phyloP scores from a whole-genome alignment of 2,113 vertebrate genomes.

The Chlamydotis undulata region DNA sequence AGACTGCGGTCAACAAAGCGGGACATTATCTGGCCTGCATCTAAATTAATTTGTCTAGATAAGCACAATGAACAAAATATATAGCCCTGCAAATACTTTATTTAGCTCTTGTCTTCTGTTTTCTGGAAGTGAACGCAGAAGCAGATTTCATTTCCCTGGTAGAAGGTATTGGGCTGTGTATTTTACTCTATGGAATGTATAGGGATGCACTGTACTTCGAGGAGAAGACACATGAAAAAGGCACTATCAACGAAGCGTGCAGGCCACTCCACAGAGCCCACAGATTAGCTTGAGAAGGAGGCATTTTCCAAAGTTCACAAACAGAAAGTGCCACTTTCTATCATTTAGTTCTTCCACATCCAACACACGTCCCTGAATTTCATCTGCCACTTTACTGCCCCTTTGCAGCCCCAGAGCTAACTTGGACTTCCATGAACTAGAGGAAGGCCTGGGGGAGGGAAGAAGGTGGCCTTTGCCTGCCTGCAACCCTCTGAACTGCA shows the following conservation, averaged over 20 bases:
- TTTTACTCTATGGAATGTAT: background rate
- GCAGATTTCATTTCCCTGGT: background rate
- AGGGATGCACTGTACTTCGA: background rate
- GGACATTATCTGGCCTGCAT: background rate
- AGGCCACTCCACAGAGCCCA: background rate
- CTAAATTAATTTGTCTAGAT: constrained; percentile 25
- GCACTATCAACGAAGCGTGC: background rate
- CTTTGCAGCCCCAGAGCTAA: background rate
- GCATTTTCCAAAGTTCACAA: background rate
- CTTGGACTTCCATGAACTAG: background rate
- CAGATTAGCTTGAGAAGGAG: background rate
- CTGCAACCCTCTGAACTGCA: background rate
- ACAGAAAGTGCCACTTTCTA: background rate
- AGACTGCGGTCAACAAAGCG: background rate
- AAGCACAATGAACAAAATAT: background rate
- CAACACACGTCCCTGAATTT: background rate
- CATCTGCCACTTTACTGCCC: background rate
- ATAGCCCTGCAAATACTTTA: background rate
- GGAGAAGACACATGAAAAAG: background rate
- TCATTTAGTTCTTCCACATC: background rate
- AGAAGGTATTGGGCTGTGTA: background rate
- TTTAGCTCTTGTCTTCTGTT: background rate
- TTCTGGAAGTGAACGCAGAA: background rate
- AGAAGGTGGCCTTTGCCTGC: background rate
- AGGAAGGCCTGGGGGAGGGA: background rate